Percentiles rank a stretch among this genome's conserved stretches.
Conservation (phyloP, 1,140 invertebrate species). For the Himalopsyche phryganea region DNA sequence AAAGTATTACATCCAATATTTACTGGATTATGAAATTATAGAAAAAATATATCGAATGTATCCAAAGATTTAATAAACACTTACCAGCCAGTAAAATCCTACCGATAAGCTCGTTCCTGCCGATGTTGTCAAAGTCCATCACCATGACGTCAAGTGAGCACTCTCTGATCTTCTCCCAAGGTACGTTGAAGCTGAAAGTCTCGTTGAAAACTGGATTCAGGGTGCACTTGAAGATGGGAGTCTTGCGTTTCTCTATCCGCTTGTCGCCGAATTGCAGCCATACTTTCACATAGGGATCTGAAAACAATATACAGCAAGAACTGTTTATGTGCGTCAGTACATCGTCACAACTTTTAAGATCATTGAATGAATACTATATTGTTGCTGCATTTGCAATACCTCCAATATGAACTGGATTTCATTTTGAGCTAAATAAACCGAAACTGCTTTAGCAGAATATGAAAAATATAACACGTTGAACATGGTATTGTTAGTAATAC, state of each 20-base stretch:
- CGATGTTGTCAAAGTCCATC: conserved; percentile 94
- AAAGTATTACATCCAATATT: no score
- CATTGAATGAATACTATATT: neutral
- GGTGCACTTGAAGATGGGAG: conserved; percentile 91
- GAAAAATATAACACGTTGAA: neutral
- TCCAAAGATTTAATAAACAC: conserved; percentile 2
- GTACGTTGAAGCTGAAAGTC: conserved; percentile 87
- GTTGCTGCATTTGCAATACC: neutral
- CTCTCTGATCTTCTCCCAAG: conserved; percentile 91
- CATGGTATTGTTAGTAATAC: no score
- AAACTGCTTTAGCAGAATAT: neutral
- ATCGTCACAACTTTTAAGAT: no score
- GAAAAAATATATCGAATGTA: no score
- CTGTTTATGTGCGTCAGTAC: neutral
- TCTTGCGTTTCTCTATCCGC: conserved; percentile 91
- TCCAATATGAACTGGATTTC: neutral
- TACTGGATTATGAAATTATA: no score
- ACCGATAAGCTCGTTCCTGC: conserved; percentile 88
- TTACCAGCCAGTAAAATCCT: conserved; percentile 80
- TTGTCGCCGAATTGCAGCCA: conserved; percentile 95
- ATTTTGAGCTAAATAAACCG: neutral
- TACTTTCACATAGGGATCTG: conserved; percentile 95
- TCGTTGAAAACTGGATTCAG: conserved; percentile 92
- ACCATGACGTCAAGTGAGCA: conserved; percentile 89
- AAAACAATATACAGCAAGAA: conserved; percentile 34